Evolutionary conservation across 2,888 invertebrate species (phyloP), one percentile per base, ranked within the genome.

Genomic region (Gymnoscelis rufifasciata): DNA sequence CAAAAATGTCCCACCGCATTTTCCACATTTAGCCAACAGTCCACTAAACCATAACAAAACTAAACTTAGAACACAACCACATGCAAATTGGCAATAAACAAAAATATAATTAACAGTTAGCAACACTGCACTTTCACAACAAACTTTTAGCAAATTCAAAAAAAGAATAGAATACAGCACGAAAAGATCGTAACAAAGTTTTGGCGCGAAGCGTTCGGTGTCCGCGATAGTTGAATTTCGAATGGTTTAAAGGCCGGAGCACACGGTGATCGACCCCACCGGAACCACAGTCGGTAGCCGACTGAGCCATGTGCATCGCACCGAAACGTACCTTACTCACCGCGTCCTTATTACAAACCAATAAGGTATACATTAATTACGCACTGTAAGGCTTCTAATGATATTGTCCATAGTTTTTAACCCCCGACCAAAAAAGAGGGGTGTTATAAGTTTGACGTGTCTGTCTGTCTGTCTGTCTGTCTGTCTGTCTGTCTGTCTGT

Each of bases 201-300:
- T 78, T 73, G 72, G 74, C 82, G 80, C 78, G 75, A 72, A 75
- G 62, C 73, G 69, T 68, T 56, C 68, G 67, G 54, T 60, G 65
- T 68, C 63, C 66, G 57, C 66, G 69, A 74, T 68, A 69, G 69
- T 64, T 61, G 66, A 66, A 62, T 66, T 71, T 66, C 66, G 65
- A 75, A 71, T 71, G 72, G 63, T 67, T 73, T 81, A 75, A 82
- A 77, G 82, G 73, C 62, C 62, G 63, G 77, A 66, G 69, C 69
- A 77, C 78, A 56, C 65, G 78, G 84, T 86, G 84, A 87, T 83
- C 86, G 87, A 86, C 88, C 88, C 88, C 76, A 88, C 89, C 88
- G 89, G 89, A 89, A 88, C 83, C 83, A 88, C 88, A n/a, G n/a
- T n/a, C n/a, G 78, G 79, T 84, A 79, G 79, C 68, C 78, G 76